A percentile compares a stretch with the other conserved stretches of the same genome.
Evolutionary conservation across 2,113 vertebrate species (phyloP).

Genomic region (Rostratula benghalensis): DNA sequence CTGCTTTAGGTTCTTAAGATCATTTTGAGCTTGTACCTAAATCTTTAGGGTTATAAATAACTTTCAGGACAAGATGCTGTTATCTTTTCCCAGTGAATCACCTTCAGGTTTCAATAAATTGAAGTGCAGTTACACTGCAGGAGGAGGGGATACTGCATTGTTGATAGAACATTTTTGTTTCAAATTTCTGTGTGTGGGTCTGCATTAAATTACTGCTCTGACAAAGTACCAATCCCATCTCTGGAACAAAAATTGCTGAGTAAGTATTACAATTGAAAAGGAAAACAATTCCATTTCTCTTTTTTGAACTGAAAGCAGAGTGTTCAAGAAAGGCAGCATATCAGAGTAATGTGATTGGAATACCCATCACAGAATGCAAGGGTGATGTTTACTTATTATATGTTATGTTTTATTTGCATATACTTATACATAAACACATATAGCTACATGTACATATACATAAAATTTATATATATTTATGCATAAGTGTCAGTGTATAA

Average conservation of each 20-base stretch:
- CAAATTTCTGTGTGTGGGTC: not conserved
- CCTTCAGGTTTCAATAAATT: not conserved
- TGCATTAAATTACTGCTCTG: slow-evolving; percentile 3
- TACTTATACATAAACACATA: not conserved
- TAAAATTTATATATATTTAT: not conserved
- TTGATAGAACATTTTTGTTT: not conserved
- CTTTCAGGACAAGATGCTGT: not conserved
- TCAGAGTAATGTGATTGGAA: not conserved
- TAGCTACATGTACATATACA: not conserved
- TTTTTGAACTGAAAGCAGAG: not conserved
- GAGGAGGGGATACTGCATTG: not conserved
- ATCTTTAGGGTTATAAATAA: not conserved
- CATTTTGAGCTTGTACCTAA: not conserved
- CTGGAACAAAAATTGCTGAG: not conserved
- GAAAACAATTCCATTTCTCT: not conserved
- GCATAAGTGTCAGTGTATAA: not conserved
- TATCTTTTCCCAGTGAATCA: not conserved
- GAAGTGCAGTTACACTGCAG: not conserved
- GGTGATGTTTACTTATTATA: not conserved
- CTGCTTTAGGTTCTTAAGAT: not conserved
- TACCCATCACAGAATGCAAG: not conserved
- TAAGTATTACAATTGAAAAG: not conserved
- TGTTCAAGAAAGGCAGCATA: not conserved
- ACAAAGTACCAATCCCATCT: not conserved
- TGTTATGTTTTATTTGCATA: not conserved